A percentile compares a stretch with the other conserved stretches of the same genome.
These are phyloP conservation scores for Pampusana beccarii DNA, from an alignment of 2,113 vertebrate species.

Conservation along the genomic window DNA sequence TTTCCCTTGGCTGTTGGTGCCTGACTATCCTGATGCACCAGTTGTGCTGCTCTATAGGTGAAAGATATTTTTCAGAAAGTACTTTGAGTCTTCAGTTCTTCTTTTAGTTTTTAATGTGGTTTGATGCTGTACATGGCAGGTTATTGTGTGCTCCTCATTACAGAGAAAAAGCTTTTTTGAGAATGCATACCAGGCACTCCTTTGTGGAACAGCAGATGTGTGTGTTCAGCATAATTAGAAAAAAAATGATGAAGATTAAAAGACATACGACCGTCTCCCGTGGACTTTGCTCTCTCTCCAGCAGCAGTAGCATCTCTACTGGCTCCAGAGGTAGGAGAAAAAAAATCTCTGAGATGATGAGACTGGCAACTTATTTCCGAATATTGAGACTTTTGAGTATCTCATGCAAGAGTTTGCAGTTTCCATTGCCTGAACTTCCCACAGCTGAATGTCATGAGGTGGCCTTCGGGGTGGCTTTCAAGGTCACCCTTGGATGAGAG, in stretches of 20 bases:
- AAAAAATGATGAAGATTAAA: neutral
- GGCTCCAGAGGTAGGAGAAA: neutral
- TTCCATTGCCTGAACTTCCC: neutral
- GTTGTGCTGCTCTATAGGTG: neutral
- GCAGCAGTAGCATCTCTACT: neutral
- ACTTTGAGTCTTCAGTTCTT: fast-evolving
- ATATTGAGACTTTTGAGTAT: neutral
- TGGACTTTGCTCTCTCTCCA: neutral
- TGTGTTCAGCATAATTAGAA: neutral
- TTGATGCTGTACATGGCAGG: neutral
- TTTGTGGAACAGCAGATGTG: neutral
- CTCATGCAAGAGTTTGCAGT: fast-evolving
- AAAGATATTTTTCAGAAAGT: neutral
- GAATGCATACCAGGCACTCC: neutral
- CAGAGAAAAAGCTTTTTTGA: neutral
- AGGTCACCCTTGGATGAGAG: neutral
- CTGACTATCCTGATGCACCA: neutral
- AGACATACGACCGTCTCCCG: neutral
- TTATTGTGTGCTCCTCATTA: neutral
- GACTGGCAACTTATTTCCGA: neutral
- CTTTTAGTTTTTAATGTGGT: neutral
- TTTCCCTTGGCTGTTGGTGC: neutral
- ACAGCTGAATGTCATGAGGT: neutral
- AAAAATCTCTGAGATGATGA: neutral
- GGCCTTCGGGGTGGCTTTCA: neutral